Evolutionary conservation across 2,888 invertebrate genomes (phyloP).

Genomic region (Anodontia alba): DNA sequence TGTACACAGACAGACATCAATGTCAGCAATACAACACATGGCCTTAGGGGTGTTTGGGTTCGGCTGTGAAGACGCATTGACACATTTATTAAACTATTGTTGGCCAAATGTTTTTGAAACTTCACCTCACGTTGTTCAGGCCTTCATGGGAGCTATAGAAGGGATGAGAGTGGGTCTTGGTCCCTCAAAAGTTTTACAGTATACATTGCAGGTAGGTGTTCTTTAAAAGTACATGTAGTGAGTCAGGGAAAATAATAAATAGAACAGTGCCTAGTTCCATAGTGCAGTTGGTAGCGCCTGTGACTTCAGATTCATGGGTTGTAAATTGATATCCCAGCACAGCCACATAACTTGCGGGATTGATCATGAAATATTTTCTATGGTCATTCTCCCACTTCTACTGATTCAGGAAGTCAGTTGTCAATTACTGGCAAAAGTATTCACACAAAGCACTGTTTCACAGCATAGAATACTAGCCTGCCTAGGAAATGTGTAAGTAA

Average conservation of each 20-base stretch:
- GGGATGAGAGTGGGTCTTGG: conserved; percentile 98
- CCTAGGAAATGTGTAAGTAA: too few species aligned
- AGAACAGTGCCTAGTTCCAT: too few species aligned
- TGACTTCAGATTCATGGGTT: neutral
- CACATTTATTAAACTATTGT: conserved; percentile 98
- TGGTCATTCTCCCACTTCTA: too few species aligned
- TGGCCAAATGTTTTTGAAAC: conserved; percentile 99
- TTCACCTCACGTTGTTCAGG: conserved; percentile 99
- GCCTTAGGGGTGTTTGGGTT: conserved; percentile 99
- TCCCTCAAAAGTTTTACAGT: conserved; percentile 98
- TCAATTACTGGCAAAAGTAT: too few species aligned
- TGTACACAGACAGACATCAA: conserved; percentile 99
- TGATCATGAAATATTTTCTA: too few species aligned
- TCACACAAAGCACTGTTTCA: too few species aligned
- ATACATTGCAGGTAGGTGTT: conserved; percentile 93
- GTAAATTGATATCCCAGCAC: neutral
- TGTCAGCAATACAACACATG: conserved; percentile 99
- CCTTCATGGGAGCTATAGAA: conserved; percentile 99
- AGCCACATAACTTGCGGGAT: too few species aligned
- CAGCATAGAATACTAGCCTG: too few species aligned
- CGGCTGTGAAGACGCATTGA: conserved; percentile 98
- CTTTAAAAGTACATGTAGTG: too few species aligned
- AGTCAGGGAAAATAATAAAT: too few species aligned
- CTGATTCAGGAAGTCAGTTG: too few species aligned
- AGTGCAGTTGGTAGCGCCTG: too few species aligned